Percentiles rank a stretch among this genome's conserved stretches.
Evolutionary conservation across 1,140 invertebrate species (phyloP).

Genomic region (Drosophila orosa): DNA sequence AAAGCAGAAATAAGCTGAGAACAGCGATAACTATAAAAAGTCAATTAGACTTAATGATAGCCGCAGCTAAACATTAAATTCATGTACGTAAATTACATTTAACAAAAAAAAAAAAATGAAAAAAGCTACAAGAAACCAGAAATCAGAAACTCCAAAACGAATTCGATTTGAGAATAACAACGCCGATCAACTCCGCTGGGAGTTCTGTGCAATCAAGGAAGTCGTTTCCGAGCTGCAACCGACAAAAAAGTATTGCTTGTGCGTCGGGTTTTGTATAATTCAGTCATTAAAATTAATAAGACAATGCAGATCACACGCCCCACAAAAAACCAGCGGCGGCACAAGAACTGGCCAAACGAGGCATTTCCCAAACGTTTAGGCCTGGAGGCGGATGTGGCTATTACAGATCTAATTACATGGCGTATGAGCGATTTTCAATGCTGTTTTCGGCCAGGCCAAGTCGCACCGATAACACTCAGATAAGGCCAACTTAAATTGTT

Average conservation of each 20-base stretch:
- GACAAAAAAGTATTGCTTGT: slow-evolving; percentile 15
- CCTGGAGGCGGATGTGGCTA: slow-evolving; percentile 45
- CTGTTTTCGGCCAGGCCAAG: slow-evolving; percentile 30
- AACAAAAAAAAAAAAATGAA: slow-evolving; percentile 26
- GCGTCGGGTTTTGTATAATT: slow-evolving; percentile 58
- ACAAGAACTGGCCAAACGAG: slow-evolving; percentile 41
- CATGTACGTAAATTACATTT: slow-evolving; percentile 50
- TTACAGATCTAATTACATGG: slow-evolving; percentile 58
- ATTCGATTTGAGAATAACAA: slow-evolving; percentile 52
- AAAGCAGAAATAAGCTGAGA: slow-evolving; percentile 51
- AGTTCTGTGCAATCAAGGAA: slow-evolving; percentile 41
- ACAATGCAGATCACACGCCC: slow-evolving; percentile 54
- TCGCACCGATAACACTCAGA: slow-evolving; percentile 39
- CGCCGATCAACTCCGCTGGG: slow-evolving; percentile 15
- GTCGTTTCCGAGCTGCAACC: slow-evolving; percentile 32
- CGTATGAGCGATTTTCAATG: slow-evolving; percentile 54
- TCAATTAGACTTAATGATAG: slow-evolving; percentile 80
- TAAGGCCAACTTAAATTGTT: slow-evolving; percentile 39
- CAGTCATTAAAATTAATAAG: slow-evolving; percentile 77
- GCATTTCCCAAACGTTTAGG: slow-evolving; percentile 44
- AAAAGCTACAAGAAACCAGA: slow-evolving; percentile 35
- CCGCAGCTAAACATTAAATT: slow-evolving; percentile 71
- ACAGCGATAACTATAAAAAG: slow-evolving; percentile 66
- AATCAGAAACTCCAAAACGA: slow-evolving; percentile 32
- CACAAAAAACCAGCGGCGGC: slow-evolving; percentile 11